These are phyloP conservation scores for Hydrozoanthus tunicans DNA, from an alignment of 64 coral and sea anemone species.

Conservation along the genomic window DNA sequence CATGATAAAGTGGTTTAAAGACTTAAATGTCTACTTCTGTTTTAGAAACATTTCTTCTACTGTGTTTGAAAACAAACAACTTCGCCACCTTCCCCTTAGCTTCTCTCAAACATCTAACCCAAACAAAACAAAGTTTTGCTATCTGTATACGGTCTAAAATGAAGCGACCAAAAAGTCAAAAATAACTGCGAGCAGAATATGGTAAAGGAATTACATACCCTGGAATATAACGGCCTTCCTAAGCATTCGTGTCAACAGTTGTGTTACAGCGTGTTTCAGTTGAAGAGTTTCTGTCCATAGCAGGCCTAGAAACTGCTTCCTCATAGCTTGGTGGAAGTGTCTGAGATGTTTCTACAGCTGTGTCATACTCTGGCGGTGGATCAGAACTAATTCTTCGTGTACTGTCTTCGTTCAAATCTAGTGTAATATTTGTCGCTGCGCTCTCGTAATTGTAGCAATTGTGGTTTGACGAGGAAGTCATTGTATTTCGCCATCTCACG, in stretches of 20 bases:
- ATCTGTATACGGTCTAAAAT: too few relatives aligned
- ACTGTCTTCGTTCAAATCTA: slow-evolving; percentile 38
- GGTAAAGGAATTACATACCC: slow-evolving; percentile 7
- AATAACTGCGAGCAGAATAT: background rate
- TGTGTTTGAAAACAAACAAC: too few relatives aligned
- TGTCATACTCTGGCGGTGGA: slow-evolving; percentile 26
- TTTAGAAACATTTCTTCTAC: too few relatives aligned
- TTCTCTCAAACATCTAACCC: too few relatives aligned
- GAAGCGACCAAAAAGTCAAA: too few relatives aligned
- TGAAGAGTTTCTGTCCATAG: background rate
- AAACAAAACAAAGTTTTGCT: too few relatives aligned
- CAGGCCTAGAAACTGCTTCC: background rate
- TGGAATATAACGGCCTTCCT: background rate
- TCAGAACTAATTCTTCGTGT: background rate
- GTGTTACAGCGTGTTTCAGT: background rate
- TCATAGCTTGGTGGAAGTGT: slow-evolving; percentile 50
- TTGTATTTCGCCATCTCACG: slow-evolving; percentile 21
- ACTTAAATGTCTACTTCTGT: too few relatives aligned
- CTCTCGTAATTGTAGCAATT: slow-evolving; percentile 40
- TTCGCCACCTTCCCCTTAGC: too few relatives aligned
- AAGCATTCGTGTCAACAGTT: background rate
- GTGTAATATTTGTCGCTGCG: slow-evolving; percentile 41
- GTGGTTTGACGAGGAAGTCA: slow-evolving; percentile 19
- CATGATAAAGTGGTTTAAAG: too few relatives aligned
- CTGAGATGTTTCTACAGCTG: background rate